These are phyloP conservation scores for Sternotherus odoratus DNA, from an alignment of 2,797 vertebrate species.

Conservation along the genomic window DNA sequence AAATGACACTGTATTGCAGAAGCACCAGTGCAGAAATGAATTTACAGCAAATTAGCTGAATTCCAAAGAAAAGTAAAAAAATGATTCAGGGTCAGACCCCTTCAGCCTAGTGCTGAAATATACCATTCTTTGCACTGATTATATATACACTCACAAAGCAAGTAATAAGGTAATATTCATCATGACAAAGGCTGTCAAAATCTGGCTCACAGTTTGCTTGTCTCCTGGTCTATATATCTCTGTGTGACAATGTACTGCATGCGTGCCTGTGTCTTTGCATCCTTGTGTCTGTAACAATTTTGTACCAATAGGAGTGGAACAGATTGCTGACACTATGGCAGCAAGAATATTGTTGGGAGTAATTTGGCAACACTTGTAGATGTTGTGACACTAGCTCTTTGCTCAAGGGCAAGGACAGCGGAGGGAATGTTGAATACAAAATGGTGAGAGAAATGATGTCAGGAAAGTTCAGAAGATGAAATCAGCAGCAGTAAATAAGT, in stretches of 20 bases:
- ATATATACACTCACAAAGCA: background rate
- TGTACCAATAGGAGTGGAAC: slow-evolving; percentile 77
- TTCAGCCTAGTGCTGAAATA: background rate
- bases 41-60: background rate
- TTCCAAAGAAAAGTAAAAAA: background rate
- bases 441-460: slow-evolving; percentile 72
- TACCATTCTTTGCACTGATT: background rate
- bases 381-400: slow-evolving; percentile 80
- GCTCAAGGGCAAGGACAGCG: slow-evolving; percentile 82
- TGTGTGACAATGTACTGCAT: slow-evolving; percentile 17
- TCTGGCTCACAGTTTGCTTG: background rate
- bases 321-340: slow-evolving; percentile 81
- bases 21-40: background rate
- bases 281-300: slow-evolving; percentile 69
- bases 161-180: background rate
- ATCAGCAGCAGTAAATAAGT: slow-evolving; percentile 71
- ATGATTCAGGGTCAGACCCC: background rate
- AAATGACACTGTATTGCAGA: background rate
- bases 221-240: background rate
- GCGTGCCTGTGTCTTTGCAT: slow-evolving; percentile 8
- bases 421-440: slow-evolving; percentile 72
- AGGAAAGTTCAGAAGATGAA: slow-evolving; percentile 78
- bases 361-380: slow-evolving; percentile 79
- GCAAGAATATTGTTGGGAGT: slow-evolving; percentile 78
- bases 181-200: background rate